These are phyloP conservation scores for Entelurus aequoreus DNA, from an alignment of 2,113 vertebrate species.

Conservation along the genomic window DNA sequence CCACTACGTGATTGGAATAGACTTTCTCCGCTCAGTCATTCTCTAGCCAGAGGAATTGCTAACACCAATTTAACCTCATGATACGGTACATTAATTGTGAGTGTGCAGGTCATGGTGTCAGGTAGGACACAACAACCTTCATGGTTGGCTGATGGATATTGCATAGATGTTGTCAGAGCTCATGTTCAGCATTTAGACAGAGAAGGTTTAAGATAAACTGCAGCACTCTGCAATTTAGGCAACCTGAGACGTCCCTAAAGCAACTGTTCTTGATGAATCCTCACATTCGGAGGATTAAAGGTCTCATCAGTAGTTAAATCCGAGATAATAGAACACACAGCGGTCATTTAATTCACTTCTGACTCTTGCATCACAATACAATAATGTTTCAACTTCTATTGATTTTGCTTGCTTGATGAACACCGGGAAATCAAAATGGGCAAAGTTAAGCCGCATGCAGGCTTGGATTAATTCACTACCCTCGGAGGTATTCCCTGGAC, in stretches of 20 bases:
- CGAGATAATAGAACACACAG: conserved; percentile 39
- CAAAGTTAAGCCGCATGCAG: conserved; percentile 45
- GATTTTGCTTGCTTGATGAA: conserved; percentile 39
- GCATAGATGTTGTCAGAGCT: conserved; percentile 24
- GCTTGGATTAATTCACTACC: conserved; percentile 3
- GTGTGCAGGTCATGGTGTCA: conserved; percentile 62
- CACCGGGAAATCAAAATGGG: conserved; percentile 63
- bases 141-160: conserved; percentile 57
- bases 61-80: conserved; percentile 61
- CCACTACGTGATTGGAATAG: conserved; percentile 48
- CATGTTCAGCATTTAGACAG: conserved; percentile 42
- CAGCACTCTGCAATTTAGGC: conserved; percentile 53
- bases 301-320: conserved; percentile 62
- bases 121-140: conserved; percentile 62
- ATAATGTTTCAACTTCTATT: conserved; percentile 51
- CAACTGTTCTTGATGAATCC: conserved; percentile 67
- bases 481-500: conserved; percentile 55
- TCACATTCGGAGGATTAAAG: conserved; percentile 63
- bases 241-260: conserved; percentile 60
- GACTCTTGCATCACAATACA: conserved; percentile 48
- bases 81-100: conserved; percentile 67
- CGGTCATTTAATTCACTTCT: conserved; percentile 51
- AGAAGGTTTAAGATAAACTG: conserved; percentile 41
- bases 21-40: conserved; percentile 11
- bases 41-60: conserved; percentile 55